phyloP scores from a whole-genome alignment of 2,797 vertebrate genomes.

The Acropternis orthonyx region DNA sequence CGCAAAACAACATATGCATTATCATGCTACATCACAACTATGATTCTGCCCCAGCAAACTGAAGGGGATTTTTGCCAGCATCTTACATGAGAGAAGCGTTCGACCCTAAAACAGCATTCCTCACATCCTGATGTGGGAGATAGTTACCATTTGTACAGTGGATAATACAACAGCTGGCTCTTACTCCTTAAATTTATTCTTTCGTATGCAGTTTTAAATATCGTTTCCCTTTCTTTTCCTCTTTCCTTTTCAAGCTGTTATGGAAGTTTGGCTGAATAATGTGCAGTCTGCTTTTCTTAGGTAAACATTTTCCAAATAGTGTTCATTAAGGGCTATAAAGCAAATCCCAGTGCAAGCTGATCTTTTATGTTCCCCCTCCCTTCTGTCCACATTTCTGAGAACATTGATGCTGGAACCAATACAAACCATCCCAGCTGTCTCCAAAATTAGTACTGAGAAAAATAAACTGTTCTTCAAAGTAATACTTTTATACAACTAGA shows the following conservation, averaged over 20 bases:
- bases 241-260: neutral
- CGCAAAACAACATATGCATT: slow-evolving; percentile 32
- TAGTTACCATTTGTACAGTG: neutral
- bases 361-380: slow-evolving; percentile 23
- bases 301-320: slow-evolving; percentile 33
- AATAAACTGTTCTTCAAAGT: slow-evolving; percentile 64
- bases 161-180: neutral
- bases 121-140: neutral
- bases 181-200: neutral
- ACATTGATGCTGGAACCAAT: slow-evolving; percentile 38
- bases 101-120: neutral
- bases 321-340: slow-evolving; percentile 46
- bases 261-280: slow-evolving; percentile 15
- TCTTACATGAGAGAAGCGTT: slow-evolving; percentile 11
- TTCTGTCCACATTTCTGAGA: slow-evolving; percentile 40
- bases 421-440: slow-evolving; percentile 49
- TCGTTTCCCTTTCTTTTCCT: neutral
- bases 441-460: slow-evolving; percentile 65
- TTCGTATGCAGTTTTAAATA: neutral
- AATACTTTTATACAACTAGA: slow-evolving; percentile 58
- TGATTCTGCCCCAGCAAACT: slow-evolving; percentile 3
- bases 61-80: neutral
- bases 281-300: slow-evolving; percentile 14
- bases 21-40: neutral
- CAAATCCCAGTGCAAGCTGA: slow-evolving; percentile 14